These are phyloP conservation scores for Salvator merianae DNA, from an alignment of 2,113 vertebrate species.

Conservation along the genomic window DNA sequence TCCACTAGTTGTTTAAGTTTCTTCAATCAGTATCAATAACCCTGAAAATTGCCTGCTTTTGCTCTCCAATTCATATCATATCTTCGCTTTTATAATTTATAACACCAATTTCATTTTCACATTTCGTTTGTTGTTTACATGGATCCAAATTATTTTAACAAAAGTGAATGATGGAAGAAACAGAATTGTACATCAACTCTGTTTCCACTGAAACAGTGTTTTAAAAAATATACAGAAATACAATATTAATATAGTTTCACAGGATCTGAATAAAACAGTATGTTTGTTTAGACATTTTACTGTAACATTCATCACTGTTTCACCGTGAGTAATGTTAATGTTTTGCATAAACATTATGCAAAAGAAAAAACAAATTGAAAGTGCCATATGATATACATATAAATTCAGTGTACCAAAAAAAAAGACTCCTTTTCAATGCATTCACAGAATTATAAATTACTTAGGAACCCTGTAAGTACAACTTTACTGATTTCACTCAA, in stretches of 20 bases:
- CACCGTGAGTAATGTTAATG: neutral
- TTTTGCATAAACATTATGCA: neutral
- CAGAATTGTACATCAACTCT: neutral
- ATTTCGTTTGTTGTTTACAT: neutral
- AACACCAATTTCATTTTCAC: constrained; percentile 1
- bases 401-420: neutral
- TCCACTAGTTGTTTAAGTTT: neutral
- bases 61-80: neutral
- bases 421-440: neutral
- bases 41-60: neutral
- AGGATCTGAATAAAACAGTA: neutral
- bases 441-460: neutral
- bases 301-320: neutral
- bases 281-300: neutral
- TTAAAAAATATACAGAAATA: neutral
- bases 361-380: neutral
- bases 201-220: neutral
- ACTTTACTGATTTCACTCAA: neutral
- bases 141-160: neutral
- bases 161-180: constrained; percentile 8
- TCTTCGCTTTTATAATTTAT: neutral
- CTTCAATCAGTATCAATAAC: neutral
- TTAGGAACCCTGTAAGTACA: neutral
- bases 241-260: neutral
- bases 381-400: neutral